Evolutionary conservation across 2,888 invertebrate genomes (phyloP).

Genomic region (Dryomyza anilis): DNA sequence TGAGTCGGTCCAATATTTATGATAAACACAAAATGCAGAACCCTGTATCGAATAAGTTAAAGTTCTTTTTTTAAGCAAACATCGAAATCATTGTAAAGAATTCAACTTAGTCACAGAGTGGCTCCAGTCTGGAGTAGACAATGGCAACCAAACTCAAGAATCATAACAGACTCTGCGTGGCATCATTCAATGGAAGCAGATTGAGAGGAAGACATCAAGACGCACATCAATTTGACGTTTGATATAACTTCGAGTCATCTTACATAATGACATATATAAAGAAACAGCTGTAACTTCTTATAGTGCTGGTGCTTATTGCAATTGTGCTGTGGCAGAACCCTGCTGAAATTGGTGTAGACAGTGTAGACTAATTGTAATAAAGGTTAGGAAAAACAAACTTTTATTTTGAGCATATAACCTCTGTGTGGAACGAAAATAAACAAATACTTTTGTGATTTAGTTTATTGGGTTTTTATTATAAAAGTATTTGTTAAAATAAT

Average conservation of each 20-base stretch:
- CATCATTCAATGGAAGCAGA: not conserved
- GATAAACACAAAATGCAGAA: too few species aligned
- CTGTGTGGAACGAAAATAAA: not conserved
- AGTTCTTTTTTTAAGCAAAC: too few species aligned
- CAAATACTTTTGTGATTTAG: too few species aligned
- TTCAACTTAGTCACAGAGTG: not conserved
- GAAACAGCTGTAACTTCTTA: not conserved
- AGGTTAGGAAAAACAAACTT: not conserved
- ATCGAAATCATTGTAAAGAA: too few species aligned
- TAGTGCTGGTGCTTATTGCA: not conserved
- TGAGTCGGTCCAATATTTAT: too few species aligned
- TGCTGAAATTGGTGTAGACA: not conserved
- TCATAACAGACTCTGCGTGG: not conserved
- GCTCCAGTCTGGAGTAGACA: not conserved
- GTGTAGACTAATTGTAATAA: not conserved
- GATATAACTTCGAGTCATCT: constrained; percentile 13
- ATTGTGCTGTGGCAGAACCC: not conserved
- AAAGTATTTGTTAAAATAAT: too few species aligned
- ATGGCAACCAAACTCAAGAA: not conserved
- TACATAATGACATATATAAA: constrained; percentile 9
- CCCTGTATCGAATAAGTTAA: too few species aligned
- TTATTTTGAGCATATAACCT: too few species aligned
- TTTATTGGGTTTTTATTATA: too few species aligned
- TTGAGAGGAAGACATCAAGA: not conserved
- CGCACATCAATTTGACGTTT: constrained; percentile 5